phyloP scores from a whole-genome alignment of 64 coral and sea anemone genomes.

The Dendrophyllia cribrosa region DNA sequence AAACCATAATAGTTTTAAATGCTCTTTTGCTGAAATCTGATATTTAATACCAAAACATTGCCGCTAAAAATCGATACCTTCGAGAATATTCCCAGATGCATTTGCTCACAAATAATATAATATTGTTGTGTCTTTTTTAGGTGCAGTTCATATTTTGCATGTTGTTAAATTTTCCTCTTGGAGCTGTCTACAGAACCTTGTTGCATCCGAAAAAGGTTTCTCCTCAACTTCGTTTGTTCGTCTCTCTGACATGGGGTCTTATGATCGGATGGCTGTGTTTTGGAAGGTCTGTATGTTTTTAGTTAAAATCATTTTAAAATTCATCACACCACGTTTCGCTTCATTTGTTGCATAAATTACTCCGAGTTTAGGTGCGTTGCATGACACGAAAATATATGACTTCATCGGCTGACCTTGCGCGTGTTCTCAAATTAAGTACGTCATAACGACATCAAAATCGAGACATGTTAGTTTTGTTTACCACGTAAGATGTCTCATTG shows the following conservation, averaged over 20 bases:
- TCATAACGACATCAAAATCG: too few relatives aligned
- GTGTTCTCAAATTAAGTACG: too few relatives aligned
- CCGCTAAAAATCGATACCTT: too few relatives aligned
- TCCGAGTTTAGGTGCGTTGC: too few relatives aligned
- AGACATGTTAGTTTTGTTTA: too few relatives aligned
- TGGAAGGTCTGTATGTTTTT: conserved; percentile 19
- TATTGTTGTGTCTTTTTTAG: conserved; percentile 22
- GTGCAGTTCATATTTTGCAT: conserved; percentile 45
- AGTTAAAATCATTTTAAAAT: neutral
- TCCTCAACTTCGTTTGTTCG: conserved; percentile 17
- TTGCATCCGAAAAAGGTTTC: conserved; percentile 41
- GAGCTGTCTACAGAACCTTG: conserved; percentile 20
- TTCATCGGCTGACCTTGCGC: too few relatives aligned
- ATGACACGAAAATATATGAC: too few relatives aligned
- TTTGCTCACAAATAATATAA: neutral
- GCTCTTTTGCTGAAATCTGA: too few relatives aligned
- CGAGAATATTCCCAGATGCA: neutral
- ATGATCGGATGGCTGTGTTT: conserved; percentile 64
- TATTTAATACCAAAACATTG: too few relatives aligned
- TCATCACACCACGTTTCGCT: neutral
- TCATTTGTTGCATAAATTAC: conserved; percentile 35
- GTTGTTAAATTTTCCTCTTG: conserved; percentile 40
- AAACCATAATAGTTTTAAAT: too few relatives aligned
- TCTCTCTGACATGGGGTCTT: conserved; percentile 25
- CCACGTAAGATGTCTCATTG: too few relatives aligned